Base-by-base conservation (phyloP, 2,113 vertebrate species). In the Pelmatolapia mariae region DNA sequence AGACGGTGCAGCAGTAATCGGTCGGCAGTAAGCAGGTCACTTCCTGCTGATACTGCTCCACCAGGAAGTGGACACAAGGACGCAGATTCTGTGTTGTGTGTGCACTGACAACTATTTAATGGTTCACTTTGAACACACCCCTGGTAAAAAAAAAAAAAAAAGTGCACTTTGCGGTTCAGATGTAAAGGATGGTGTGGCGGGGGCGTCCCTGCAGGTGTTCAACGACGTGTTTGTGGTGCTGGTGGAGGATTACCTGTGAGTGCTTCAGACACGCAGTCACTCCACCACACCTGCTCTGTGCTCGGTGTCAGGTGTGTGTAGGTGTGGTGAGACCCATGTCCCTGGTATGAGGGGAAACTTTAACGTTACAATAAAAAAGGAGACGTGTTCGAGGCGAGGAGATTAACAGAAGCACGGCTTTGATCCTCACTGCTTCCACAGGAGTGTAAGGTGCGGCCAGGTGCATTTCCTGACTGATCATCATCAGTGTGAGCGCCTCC, bases 401-500 rank as follows among this genome's bases (percentile, higher is more conserved):
- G 8, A 18, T 61, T 31, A 61, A 61, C 15, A 31, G 29, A 1
- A 61, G 15, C 26, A 57, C 24, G 0, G 29, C 15, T 63, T 0
- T 19, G 31, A 36, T 63, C 18, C 10, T n/a, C 59, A 56, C 22
- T 13, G 22, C 53, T 56, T 56, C 22, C 11, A 63, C 59, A n/a
- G 31, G 59, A 2, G 29, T 11, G 59, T 33, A 6, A 63, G 31
- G 2, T 36, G 59, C 3, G 2, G 31, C 59, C 31, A 11, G 18
- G 59, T 63, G 18, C 59, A 0, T 33, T 33, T 33, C 19, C 26
- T 63, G 31, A 63, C 29, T 7, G 57, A 33, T 10, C 18, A 8
- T 38, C 31, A 1, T 15, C 15, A 47, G 61, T 66, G 29, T 33
- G 59, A 63, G 29, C 10, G 1, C 18, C 10, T 36, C 10, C 2